These are phyloP conservation scores for Microctonus brassicae DNA, from an alignment of 2,888 invertebrate genomes.

Conservation along the genomic window DNA sequence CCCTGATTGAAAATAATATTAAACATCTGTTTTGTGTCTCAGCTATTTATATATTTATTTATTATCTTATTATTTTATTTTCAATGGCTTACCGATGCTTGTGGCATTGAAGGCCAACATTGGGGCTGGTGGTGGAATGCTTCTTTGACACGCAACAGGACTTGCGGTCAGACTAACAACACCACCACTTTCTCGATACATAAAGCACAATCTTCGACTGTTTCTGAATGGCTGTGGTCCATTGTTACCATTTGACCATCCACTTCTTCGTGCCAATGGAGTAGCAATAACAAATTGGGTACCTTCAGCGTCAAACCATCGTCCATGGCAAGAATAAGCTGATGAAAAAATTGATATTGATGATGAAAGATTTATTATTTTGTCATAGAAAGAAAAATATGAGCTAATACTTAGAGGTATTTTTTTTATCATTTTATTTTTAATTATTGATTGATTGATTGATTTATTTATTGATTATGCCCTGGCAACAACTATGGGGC, in stretches of 20 bases:
- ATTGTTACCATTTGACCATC: constrained; percentile 66
- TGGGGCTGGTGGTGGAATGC: constrained; percentile 62
- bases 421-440: too few species aligned
- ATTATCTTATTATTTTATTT: background rate
- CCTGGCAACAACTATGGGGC: too few species aligned
- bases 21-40: constrained; percentile 14
- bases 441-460: too few species aligned
- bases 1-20: constrained; percentile 4
- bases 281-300: constrained; percentile 89
- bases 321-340: constrained; percentile 92
- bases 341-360: constrained; percentile 53
- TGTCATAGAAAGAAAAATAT: too few species aligned
- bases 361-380: background rate
- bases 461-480: too few species aligned
- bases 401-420: too few species aligned
- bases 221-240: constrained; percentile 66
- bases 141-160: constrained; percentile 67
- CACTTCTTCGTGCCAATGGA: constrained; percentile 76
- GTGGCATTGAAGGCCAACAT: constrained; percentile 80
- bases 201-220: constrained; percentile 80
- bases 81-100: constrained; percentile 74
- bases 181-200: constrained; percentile 76
- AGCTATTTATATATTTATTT: background rate
- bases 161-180: constrained; percentile 67
- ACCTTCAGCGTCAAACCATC: constrained; percentile 84